A percentile compares a stretch with the other conserved stretches of the same genome.
Conservation (phyloP, 2,888 invertebrate genomes). For the Tenthredo livida region DNA sequence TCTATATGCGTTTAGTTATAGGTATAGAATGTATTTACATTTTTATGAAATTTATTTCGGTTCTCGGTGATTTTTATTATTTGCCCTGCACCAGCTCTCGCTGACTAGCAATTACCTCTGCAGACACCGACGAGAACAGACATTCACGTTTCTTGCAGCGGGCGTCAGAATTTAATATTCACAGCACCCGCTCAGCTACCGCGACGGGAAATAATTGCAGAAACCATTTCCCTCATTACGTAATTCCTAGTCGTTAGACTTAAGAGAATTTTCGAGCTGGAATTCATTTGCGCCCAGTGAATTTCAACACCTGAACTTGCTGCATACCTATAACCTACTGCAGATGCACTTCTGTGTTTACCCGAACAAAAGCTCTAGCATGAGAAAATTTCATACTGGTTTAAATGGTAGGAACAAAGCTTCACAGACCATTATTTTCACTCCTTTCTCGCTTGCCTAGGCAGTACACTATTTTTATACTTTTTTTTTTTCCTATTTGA, state of each 20-base stretch:
- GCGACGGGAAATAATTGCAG: slow-evolving; percentile 38
- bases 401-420: slow-evolving; percentile 15
- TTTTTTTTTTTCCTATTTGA: not conserved
- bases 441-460: not conserved
- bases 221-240: slow-evolving; percentile 45
- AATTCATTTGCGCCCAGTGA: not conserved
- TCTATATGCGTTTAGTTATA: not conserved
- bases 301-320: not conserved
- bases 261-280: slow-evolving; percentile 17
- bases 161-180: slow-evolving; percentile 36
- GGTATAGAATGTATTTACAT: not conserved
- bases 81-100: not conserved
- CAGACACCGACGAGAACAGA: not conserved
- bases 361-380: slow-evolving; percentile 7
- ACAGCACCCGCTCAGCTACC: slow-evolving; percentile 20
- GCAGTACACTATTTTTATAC: not conserved
- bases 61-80: slow-evolving; percentile 26
- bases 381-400: not conserved
- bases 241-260: slow-evolving; percentile 23
- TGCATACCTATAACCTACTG: not conserved
- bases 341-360: slow-evolving; percentile 17
- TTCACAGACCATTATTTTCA: not conserved
- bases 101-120: slow-evolving; percentile 4
- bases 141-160: slow-evolving; percentile 2
- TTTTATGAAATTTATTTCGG: slow-evolving; percentile 21